Evolutionary conservation across 2,797 vertebrate species (phyloP), one percentile per base, ranked within the genome.

Genomic region (Neosilurus mollespiculum): DNA sequence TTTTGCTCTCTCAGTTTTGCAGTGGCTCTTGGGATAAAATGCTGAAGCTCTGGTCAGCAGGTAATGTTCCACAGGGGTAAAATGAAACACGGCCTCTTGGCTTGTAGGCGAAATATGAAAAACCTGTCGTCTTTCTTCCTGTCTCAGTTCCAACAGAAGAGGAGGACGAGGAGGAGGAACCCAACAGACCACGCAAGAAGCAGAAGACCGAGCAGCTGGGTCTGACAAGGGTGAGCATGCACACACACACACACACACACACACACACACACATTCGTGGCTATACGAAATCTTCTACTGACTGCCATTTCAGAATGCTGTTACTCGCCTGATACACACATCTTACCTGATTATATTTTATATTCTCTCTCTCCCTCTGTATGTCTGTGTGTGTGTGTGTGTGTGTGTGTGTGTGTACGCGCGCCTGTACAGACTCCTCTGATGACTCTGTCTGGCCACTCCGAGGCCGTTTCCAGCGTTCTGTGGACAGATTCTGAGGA

Each of bases 11-110:
- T 62, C 79, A 99, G 98, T 98, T 99, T 92, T 99, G 98, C 95
- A 99, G 97, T 88, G 98, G 97, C 81, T 99, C 98, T 62, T 99
- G 98, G 98, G 98, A 99, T 92, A 99, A 96, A 91, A 99, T 99
- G 98, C 91, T 99, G 82, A 99, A 99, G 93, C 95, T 99, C 78
- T 99, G 98, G 98, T 98, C 97, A 87, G 94, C 98, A 94, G 97
- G 98, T 99, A 92, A 84, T 89, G 72, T 51, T 4, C 3, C 18
- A 14, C 24, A 26, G 51, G 18, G 9, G 6, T 26, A 77, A 77
- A 2, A 43, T 6, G 34, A 43, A 59, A 69, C 12, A 43, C 26
- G 4, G 10, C 2, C 18, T 12, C 16, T 59, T 2, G 11, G 54
- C 30, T 11, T 71, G 9, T 2, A 58, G 22, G 15, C 14, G 4